Evolutionary conservation across 2,888 invertebrate genomes (phyloP).

Genomic region (Yponomeuta cagnagella): DNA sequence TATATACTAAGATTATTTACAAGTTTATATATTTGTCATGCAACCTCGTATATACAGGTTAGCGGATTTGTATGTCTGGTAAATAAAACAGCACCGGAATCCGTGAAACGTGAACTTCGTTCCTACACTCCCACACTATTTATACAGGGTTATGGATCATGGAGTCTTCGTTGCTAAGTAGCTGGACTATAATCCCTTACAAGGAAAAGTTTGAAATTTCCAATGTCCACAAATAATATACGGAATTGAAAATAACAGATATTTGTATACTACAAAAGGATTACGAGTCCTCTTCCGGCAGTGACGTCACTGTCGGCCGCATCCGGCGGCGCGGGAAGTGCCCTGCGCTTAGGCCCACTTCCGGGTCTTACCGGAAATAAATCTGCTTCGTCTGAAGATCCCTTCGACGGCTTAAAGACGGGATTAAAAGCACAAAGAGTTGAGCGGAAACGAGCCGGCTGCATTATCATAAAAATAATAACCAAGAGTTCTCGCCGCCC

Average conservation of each 20-base stretch:
- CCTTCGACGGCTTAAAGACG: background rate
- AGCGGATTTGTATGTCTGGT: too few species aligned
- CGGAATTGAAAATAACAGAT: background rate
- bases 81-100: too few species aligned
- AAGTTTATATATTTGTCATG: too few species aligned
- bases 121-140: too few species aligned
- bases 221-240: too few species aligned
- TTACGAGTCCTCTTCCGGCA: background rate
- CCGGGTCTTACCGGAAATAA: slow-evolving; percentile 17
- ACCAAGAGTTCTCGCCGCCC: slow-evolving; percentile 1
- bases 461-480: slow-evolving; percentile 11
- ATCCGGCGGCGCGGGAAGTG: slow-evolving; percentile 7
- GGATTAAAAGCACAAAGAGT: slow-evolving; percentile 6
- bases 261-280: background rate
- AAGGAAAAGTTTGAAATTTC: too few species aligned
- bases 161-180: too few species aligned
- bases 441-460: slow-evolving; percentile 3
- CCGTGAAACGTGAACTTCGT: too few species aligned
- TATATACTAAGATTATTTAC: too few species aligned
- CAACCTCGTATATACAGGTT: too few species aligned
- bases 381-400: slow-evolving; percentile 6
- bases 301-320: slow-evolving; percentile 9
- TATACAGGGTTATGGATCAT: too few species aligned
- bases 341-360: slow-evolving; percentile 22
- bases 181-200: too few species aligned